A percentile compares a stretch with the other conserved stretches of the same genome.
Evolutionary conservation across 2,797 vertebrate species (phyloP).

Genomic region (Poeciliopsis presidionis): DNA sequence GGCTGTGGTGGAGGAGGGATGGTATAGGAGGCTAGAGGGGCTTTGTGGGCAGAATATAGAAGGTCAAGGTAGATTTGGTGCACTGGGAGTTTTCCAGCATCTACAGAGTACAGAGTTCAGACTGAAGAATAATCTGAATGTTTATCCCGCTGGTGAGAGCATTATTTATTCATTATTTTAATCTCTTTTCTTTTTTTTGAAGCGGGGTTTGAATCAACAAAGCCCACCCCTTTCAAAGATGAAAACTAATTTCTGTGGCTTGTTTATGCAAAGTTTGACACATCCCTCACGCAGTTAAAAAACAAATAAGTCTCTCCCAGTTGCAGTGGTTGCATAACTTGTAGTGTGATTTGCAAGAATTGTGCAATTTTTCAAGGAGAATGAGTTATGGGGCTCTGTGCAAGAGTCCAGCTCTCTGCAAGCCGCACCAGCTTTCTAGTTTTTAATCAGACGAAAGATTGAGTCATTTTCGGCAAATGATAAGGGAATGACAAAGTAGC

Average conservation of each 20-base stretch:
- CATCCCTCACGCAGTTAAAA: conserved; percentile 21
- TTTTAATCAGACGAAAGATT: conserved; percentile 32
- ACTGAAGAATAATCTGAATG: conserved; percentile 42
- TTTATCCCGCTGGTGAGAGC: conserved; percentile 48
- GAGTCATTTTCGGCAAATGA: conserved; percentile 1
- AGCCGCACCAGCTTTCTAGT: conserved; percentile 18
- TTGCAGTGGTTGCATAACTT: conserved; percentile 48
- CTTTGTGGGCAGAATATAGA: conserved; percentile 39
- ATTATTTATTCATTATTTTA: conserved; percentile 1
- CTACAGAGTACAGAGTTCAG: conserved; percentile 16
- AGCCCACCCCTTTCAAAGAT: conserved; percentile 15
- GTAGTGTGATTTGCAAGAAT: conserved; percentile 27
- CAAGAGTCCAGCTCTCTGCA: conserved; percentile 16
- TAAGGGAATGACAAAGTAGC: conserved; percentile 1
- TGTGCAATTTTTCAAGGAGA: conserved; percentile 46
- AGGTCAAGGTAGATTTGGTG: conserved; percentile 50
- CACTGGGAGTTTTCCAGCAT: conserved; percentile 21
- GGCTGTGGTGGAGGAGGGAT: conserved; percentile 19
- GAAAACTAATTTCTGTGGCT: conserved; percentile 11
- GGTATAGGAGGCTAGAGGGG: conserved; percentile 33
- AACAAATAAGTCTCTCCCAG: conserved; percentile 28
- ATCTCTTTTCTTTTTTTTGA: background rate
- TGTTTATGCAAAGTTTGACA: conserved; percentile 19
- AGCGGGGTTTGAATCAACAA: conserved; percentile 14
- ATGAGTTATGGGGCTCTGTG: conserved; percentile 50